Percentiles rank a stretch among this genome's conserved stretches.
Evolutionary conservation across 2,888 invertebrate species (phyloP).

Genomic region (Drosophila hamatofila): DNA sequence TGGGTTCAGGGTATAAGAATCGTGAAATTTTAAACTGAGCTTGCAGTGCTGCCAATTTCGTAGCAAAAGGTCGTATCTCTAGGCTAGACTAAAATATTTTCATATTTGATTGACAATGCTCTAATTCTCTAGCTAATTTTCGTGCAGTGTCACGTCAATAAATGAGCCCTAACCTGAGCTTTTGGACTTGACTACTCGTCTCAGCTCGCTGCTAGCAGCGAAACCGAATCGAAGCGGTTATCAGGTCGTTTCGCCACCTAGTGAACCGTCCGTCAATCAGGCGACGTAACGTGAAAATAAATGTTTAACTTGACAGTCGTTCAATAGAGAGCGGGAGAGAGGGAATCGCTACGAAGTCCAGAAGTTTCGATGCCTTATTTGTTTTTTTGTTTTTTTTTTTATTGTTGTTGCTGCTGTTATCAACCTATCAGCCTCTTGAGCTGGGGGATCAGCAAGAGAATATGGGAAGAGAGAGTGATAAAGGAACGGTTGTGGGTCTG

Average conservation of each 20-base stretch:
- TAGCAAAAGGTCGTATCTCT: not conserved
- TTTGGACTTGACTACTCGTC: not conserved
- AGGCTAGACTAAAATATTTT: too few species aligned
- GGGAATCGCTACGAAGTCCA: not conserved
- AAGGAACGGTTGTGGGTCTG: not conserved
- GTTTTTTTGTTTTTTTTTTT: not conserved
- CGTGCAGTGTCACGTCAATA: not conserved
- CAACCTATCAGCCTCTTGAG: conserved; percentile 21
- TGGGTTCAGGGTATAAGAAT: too few species aligned
- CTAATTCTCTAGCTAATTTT: not conserved
- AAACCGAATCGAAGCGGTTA: conserved; percentile 69
- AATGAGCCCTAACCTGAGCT: not conserved
- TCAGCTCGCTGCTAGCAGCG: conserved; percentile 7
- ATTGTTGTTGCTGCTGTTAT: conserved; percentile 15
- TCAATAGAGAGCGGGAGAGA: not conserved
- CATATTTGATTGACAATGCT: not conserved
- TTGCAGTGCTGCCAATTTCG: not conserved
- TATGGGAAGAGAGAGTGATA: not conserved
- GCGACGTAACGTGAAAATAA: conserved; percentile 13
- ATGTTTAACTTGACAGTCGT: conserved; percentile 1
- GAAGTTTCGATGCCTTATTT: conserved; percentile 13
- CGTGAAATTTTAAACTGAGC: not conserved
- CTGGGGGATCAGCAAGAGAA: conserved; percentile 16
- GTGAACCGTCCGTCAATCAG: conserved; percentile 52
- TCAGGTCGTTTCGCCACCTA: conserved; percentile 53